A percentile compares a stretch with the other conserved stretches of the same genome.
Conservation (phyloP, 1,140 invertebrate genomes). For the Aphis craccivora region DNA sequence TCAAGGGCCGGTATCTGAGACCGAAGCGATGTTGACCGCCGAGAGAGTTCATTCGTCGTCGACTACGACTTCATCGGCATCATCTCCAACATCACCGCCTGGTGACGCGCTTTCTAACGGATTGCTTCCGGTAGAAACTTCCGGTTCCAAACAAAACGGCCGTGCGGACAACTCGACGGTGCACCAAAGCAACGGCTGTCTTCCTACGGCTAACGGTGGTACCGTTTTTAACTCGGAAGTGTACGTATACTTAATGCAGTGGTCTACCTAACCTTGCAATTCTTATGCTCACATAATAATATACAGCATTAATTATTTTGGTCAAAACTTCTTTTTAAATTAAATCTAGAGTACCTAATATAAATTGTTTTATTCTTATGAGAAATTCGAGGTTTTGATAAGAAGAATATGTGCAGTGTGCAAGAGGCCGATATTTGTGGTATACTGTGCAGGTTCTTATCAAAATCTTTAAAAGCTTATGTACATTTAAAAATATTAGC, state of each 20-base stretch:
- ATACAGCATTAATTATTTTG: neutral
- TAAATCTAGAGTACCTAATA: neutral
- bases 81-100: neutral
- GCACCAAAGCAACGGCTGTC: neutral
- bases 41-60: slow-evolving; percentile 36
- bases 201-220: neutral
- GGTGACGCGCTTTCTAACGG: neutral
- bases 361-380: neutral
- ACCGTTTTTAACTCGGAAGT: slow-evolving; percentile 4
- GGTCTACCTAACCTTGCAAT: neutral
- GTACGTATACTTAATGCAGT: neutral
- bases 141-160: slow-evolving; percentile 42
- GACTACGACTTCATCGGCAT: neutral
- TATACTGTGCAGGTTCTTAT: neutral
- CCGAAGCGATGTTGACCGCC: slow-evolving; percentile 5
- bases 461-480: too few relatives aligned
- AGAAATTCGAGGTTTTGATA: neutral
- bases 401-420: neutral
- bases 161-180: neutral
- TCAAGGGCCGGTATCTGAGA: slow-evolving; percentile 23
- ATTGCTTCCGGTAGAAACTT: neutral
- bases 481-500: neutral
- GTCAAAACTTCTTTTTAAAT: neutral
- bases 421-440: neutral
- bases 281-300: neutral